Conservation (phyloP, 2,888 invertebrate species). For the Zaprionus lineosus region DNA sequence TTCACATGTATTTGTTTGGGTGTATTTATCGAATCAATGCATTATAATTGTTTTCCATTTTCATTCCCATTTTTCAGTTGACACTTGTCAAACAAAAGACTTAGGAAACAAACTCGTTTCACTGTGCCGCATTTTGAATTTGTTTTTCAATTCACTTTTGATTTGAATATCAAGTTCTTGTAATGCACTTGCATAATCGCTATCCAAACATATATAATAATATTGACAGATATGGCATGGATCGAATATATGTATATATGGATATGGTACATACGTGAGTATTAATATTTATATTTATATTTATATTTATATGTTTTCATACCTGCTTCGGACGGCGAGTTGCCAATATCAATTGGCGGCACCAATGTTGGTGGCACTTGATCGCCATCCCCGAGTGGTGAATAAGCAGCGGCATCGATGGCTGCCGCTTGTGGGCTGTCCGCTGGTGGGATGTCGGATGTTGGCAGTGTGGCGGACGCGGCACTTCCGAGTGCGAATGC, state of each 20-base stretch:
- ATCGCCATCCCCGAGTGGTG: conserved; percentile 21
- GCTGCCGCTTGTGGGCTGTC: conserved; percentile 6
- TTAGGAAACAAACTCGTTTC: conserved; percentile 63
- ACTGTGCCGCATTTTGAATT: conserved; percentile 11
- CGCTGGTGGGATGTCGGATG: conserved; percentile 47
- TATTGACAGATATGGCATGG: too few relatives aligned
- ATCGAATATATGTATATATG: not conserved
- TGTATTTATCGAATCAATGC: not conserved
- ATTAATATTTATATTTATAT: not conserved
- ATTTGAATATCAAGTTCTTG: conserved; percentile 75
- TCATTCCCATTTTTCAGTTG: conserved; percentile 18
- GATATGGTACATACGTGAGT: not conserved
- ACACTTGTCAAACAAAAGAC: conserved; percentile 55
- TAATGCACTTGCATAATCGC: conserved; percentile 50
- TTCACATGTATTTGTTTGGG: not conserved
- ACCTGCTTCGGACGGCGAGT: conserved; percentile 50
- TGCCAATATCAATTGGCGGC: conserved; percentile 40
- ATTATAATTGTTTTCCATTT: conserved; percentile 13
- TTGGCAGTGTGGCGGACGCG: conserved; percentile 56
- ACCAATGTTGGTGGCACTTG: conserved; percentile 32
- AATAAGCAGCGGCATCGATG: too few relatives aligned
- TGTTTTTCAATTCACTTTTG: conserved; percentile 19
- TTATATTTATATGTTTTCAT: conserved; percentile 10
- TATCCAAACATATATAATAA: not conserved
- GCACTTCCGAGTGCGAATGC: conserved; percentile 77